These are phyloP conservation scores for Orius laevigatus DNA, from an alignment of 1,140 invertebrate species.

Conservation along the genomic window DNA sequence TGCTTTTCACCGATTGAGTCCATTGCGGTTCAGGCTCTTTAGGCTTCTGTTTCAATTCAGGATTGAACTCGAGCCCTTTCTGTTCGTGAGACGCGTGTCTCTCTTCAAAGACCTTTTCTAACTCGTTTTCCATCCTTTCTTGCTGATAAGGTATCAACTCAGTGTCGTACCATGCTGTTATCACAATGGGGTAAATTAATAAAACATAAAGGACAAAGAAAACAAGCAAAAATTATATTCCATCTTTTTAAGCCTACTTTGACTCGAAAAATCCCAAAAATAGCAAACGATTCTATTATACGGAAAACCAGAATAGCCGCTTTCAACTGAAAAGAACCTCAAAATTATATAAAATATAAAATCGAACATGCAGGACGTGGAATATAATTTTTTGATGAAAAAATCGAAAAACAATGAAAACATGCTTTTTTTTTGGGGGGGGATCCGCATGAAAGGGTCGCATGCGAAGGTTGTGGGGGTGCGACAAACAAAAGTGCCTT, in stretches of 20 bases:
- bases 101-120: slow-evolving; percentile 76
- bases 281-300: neutral
- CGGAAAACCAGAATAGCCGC: too few species aligned
- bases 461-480: too few species aligned
- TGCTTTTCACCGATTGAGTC: slow-evolving; percentile 63
- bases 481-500: too few species aligned
- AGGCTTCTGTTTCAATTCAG: slow-evolving; percentile 29
- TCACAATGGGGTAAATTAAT: neutral
- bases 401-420: slow-evolving; percentile 5
- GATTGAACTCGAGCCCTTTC: slow-evolving; percentile 34
- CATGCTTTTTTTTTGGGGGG: neutral
- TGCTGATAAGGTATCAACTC: slow-evolving; percentile 69
- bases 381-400: too few species aligned
- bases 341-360: neutral
- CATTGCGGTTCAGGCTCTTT: slow-evolving; percentile 66
- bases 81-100: slow-evolving; percentile 48
- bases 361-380: too few species aligned
- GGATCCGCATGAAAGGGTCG: too few species aligned
- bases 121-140: slow-evolving; percentile 65
- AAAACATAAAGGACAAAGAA: neutral
- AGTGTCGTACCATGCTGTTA: slow-evolving; percentile 77
- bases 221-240: too few species aligned
- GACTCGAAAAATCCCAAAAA: neutral
- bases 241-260: neutral
- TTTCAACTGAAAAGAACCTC: neutral